phyloP scores from a whole-genome alignment of 2,113 vertebrate species.

The Jacana jacana region DNA sequence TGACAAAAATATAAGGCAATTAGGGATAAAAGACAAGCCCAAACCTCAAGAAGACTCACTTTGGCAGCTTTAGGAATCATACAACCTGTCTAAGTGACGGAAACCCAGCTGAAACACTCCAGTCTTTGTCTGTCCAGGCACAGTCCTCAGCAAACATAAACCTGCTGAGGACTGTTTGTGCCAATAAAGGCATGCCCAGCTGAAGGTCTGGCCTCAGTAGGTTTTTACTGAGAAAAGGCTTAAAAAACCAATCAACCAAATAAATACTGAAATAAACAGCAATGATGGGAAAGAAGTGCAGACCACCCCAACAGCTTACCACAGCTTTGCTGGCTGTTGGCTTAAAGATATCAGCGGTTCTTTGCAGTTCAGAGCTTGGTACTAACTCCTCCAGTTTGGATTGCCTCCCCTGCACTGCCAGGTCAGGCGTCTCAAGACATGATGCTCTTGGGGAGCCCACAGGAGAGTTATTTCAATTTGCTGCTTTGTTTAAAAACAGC shows the following conservation, averaged over 20 bases:
- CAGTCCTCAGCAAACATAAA: not conserved
- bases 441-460: not conserved
- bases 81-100: not conserved
- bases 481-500: not conserved
- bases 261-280: not conserved
- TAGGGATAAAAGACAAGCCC: not conserved
- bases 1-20: not conserved
- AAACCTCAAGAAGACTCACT: not conserved
- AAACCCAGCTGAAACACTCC: not conserved
- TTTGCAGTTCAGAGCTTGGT: not conserved
- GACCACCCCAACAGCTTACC: not conserved
- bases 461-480: not conserved
- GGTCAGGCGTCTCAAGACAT: not conserved
- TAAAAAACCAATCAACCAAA: not conserved
- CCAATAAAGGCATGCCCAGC: not conserved
- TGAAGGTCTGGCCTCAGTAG: not conserved
- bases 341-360: not conserved
- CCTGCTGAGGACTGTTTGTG: not conserved
- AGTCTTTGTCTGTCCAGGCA: not conserved
- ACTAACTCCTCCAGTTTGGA: not conserved
- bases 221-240: not conserved
- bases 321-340: not conserved
- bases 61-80: not conserved
- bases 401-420: accelerated
- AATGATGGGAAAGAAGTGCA: not conserved